These are phyloP conservation scores for Athalia cordata DNA, from an alignment of 2,888 invertebrate species.

Conservation along the genomic window DNA sequence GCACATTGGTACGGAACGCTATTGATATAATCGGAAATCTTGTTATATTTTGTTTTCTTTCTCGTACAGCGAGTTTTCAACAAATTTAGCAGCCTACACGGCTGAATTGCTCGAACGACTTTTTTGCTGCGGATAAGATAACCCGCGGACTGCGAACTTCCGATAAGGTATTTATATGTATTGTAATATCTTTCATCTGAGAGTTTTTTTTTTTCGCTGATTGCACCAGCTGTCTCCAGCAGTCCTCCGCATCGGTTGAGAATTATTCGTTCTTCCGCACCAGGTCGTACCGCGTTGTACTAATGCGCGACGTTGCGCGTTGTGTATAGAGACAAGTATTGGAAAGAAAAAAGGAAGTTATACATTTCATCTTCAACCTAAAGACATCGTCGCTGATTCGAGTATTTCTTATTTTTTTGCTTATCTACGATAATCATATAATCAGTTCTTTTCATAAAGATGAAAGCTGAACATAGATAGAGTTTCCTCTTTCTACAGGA, in stretches of 20 bases:
- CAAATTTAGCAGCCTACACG: background rate
- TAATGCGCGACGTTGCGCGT: background rate
- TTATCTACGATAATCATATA: too few relatives aligned
- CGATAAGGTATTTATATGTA: too few relatives aligned
- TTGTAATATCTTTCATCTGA: background rate
- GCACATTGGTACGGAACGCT: too few relatives aligned
- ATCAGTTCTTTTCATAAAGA: too few relatives aligned
- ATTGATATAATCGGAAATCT: too few relatives aligned
- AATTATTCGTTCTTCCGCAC: conserved; percentile 33
- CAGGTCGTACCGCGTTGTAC: background rate
- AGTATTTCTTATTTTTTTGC: too few relatives aligned
- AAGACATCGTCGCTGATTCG: too few relatives aligned
- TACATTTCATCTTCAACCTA: background rate
- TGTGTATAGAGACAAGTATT: background rate
- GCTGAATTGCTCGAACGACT: background rate
- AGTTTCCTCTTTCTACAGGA: background rate
- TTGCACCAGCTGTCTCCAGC: background rate
- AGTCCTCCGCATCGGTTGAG: conserved; percentile 25
- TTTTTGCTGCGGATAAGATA: background rate
- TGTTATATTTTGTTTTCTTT: too few relatives aligned
- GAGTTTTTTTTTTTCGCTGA: background rate
- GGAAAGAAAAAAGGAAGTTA: background rate
- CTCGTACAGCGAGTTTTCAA: background rate
- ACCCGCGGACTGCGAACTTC: background rate
- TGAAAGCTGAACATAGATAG: too few relatives aligned